Base-by-base conservation (phyloP, 2,888 invertebrate species). In the Dryocosmus kuriphilus region DNA sequence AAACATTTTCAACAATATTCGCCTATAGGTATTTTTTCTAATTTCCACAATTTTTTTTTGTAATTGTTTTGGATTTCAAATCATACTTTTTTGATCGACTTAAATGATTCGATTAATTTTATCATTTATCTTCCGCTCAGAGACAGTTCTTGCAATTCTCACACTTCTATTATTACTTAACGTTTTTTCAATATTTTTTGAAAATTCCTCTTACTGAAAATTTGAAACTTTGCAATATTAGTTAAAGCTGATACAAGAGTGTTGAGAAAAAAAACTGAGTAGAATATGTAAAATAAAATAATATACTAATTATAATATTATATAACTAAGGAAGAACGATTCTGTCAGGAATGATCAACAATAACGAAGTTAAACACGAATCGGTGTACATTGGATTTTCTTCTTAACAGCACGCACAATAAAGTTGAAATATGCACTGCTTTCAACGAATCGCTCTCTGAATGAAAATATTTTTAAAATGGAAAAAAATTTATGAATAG, bases 401-500 rank as follows among this genome's bases (percentile, higher is more conserved):
- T 46, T 67, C 65, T 67, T 78, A 75, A 78, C 79, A 81, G 82
- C 80, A 82, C 80, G 82, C 82, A 83, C 80, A 79, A 82, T 76
- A 78, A 78, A 51, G 79, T 80, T 74, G 67, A 77, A 38, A 61
- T 73, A 78, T 75, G 81, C 82, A 83, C 81, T 80, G 82, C 81
- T 83, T 83, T 79, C 38, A 77, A 77, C 76, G 35, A 81, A 41
- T 41, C 38, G 27, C 41, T 67, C 65, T 67, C 65, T 41, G 27
- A 67, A 41, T 67, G 38, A 67, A 41, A 67, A 41, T 46, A 67
- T 27, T 41, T 67, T 16, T 38, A 41, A 67, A 41, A 19, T n/a
- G 38, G 11, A 16, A 67, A 22, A 63, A 46, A 67, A 67, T 67
- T 24, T 16, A 38, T 41, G 41, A 41, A 41, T 41, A 67, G 41